phyloP scores from a whole-genome alignment of 2,113 vertebrate species.

The Rattus norvegicus region GRCr8 NC_086036.1:61633501-61634000 shows the following conservation, averaged over 20 bases:
- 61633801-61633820: background rate
- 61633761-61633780: background rate
- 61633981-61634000: accelerated
- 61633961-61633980: too few species aligned
- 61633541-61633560: background rate
- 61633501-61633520: background rate
- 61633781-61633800: background rate
- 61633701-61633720: background rate
- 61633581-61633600: background rate
- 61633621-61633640: background rate
- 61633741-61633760: background rate
- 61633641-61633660: background rate
- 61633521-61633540: background rate
- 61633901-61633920: background rate
- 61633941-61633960: background rate
- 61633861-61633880: background rate
- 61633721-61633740: accelerated
- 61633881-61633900: background rate
- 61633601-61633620: background rate
- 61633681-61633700: background rate
- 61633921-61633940: background rate
- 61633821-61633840: background rate
- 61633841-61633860: background rate
- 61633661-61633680: background rate
- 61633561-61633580: background rate